Evolutionary conservation across 2,113 vertebrate genomes (phyloP), one percentile per base, ranked within the genome.

Genomic region (Larimichthys crocea): DNA sequence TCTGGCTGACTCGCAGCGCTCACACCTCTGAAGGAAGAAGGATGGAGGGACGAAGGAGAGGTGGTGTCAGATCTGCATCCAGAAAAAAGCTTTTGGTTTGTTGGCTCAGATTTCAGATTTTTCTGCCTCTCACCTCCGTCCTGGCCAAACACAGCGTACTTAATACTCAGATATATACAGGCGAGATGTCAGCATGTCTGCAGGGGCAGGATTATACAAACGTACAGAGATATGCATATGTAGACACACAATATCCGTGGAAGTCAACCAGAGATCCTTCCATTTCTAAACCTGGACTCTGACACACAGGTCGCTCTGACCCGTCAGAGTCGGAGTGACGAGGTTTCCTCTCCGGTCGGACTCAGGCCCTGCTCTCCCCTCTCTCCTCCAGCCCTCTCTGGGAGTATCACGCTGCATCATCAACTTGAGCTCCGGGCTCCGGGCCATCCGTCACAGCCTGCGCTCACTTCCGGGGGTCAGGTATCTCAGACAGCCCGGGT

Each of bases 371-470:
- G 49, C 73, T 76, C 76, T 20, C 61, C 22, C 56, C 44, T 35
- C 85, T 50, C 46, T 10, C 44, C 29, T 24, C 44, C 26, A 10
- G 24, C 53, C 29, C 86, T 89, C 89, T 83, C 53, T 86, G 89
- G 89, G 91, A 92, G 88, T 88, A 91, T 92, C 89, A 59, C 14
- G 1, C 79, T 78, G 77, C 82, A 69, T 26, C 76, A 66, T 74
- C 71, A 59, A 42, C 76, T 68, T 7, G 4, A 65, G 78, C 80
- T 86, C 53, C 68, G 24, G 48, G 68, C 86, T 86, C 44, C 15
- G 12, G 29, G 76, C 77, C 74, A 68, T 89, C 79, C 48, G 75
- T 90, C 91, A 84, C 67, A 72, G 67, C 62, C 76, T 40, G 65
- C 8, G n/a, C 80, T 76, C 81, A 59, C 82, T 79, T 91, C 88